Base-by-base conservation (phyloP, 2,797 vertebrate genomes). In the Sternarchorhynchus goeldii region DNA sequence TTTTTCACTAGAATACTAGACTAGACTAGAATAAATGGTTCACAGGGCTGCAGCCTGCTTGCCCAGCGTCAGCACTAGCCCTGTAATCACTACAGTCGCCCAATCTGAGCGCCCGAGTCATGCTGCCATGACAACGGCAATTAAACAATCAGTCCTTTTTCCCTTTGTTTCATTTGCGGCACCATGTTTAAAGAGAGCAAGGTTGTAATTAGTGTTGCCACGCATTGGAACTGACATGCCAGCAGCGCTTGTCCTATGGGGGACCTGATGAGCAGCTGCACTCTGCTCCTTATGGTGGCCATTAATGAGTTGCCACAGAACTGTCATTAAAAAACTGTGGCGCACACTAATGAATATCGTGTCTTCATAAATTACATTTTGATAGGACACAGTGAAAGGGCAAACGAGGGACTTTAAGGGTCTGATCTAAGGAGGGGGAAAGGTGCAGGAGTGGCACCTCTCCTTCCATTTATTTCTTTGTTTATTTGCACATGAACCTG, bases 131-230 rank as follows among this genome's bases (percentile, higher is more conserved):
- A 92, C 85, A 92, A 94, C 91, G 77, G 56, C 94, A 94, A 96
- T 96, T 95, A 96, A 93, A 93, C 93, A 92, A 91, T 93, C 93
- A 92, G 89, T 92, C 93, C 91, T 82, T 72, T 89, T 85, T 89
- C 87, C 91, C 88, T 89, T 91, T 93, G 92, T 93, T 90, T 90
- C 81, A 72, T 81, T 76, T 87, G 39, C 20, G 89, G 91, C 86
- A 88, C 90, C 85, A 87, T 85, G 90, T 91, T 91, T 88, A 88
- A 86, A 89, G 79, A 78, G 77, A 90, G 88, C 87, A 73, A 85
- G 80, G 82, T 86, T 93, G 85, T 95, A 94, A 96, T 96, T 95
- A 95, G 89, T 87, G 83, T 82, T 87, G 87, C 88, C 90, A 84
- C 75, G 88, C 90, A 88, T 85, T 82, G 82, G 90, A 92, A 87